These are phyloP conservation scores for Buteo buteo DNA, from an alignment of 2,113 vertebrate genomes.

Conservation along the genomic window DNA sequence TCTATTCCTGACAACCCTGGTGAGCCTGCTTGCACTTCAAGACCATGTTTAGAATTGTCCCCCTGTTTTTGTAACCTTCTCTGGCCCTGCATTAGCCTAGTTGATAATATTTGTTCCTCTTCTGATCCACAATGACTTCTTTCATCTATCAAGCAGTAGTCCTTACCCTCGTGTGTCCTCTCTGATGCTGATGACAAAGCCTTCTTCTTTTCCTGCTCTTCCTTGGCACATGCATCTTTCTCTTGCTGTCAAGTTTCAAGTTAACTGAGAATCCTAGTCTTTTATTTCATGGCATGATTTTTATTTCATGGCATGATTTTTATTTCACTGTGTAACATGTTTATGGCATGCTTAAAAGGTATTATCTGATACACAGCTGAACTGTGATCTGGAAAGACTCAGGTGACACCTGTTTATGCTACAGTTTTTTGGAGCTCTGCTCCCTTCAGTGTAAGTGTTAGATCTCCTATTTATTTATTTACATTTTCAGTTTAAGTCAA, in stretches of 20 bases:
- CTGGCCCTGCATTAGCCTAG: neutral
- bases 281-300: neutral
- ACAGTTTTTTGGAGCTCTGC: neutral
- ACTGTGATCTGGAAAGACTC: neutral
- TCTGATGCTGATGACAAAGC: neutral
- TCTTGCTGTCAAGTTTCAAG: neutral
- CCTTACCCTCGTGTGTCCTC: neutral
- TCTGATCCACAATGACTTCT: neutral
- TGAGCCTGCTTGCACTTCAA: neutral
- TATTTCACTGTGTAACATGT: neutral
- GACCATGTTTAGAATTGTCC: neutral
- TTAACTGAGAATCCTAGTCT: neutral
- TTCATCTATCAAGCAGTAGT: neutral
- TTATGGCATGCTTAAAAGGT: neutral
- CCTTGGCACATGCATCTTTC: neutral
- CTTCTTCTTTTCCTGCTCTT: neutral
- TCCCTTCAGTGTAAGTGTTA: neutral
- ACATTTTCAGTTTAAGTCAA: neutral
- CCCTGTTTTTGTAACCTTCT: neutral
- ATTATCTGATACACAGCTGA: neutral
- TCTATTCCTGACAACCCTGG: neutral
- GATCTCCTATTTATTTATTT: slow-evolving; percentile 8
- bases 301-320: neutral
- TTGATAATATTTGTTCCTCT: neutral
- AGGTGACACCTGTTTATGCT: neutral